Evolutionary conservation across 2,113 vertebrate genomes (phyloP).

Genomic region (Pica pica): DNA sequence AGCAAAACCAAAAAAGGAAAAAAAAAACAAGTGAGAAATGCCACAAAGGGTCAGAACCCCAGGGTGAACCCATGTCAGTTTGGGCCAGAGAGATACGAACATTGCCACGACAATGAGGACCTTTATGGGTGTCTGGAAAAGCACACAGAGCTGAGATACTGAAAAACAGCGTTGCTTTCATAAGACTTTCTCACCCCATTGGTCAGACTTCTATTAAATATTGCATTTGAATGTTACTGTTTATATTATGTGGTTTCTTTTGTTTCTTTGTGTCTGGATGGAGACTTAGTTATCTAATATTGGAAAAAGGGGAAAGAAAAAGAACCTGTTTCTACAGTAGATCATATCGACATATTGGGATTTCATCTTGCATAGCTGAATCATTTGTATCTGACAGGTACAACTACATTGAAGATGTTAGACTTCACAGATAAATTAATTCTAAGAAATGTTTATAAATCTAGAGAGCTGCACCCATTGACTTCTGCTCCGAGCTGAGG

Average conservation of each 20-base stretch:
- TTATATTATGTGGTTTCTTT: constrained; percentile 19
- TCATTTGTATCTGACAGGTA: constrained; percentile 56
- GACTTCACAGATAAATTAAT: constrained; percentile 47
- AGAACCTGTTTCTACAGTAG: constrained; percentile 8
- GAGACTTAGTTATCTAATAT: constrained; percentile 14
- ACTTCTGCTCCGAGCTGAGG: background rate
- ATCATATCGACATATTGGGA: constrained; percentile 38
- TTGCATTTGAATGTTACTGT: background rate
- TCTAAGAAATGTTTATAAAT: constrained; percentile 35
- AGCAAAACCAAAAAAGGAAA: background rate
- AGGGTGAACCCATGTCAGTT: background rate
- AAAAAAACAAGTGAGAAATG: background rate
- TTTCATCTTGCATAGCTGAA: constrained; percentile 38
- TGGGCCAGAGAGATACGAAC: background rate
- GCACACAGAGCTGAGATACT: background rate
- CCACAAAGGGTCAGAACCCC: background rate
- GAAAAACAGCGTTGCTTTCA: background rate
- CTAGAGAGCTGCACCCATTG: background rate
- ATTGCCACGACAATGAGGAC: accelerated
- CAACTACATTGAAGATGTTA: constrained; percentile 2
- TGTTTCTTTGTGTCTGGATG: constrained; percentile 37
- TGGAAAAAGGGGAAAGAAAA: constrained; percentile 33
- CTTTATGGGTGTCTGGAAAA: background rate
- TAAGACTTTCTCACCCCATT: background rate
- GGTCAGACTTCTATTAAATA: background rate